Conservation (phyloP, 2,113 vertebrate genomes). For the Tenebrosternarchus preto region DNA sequence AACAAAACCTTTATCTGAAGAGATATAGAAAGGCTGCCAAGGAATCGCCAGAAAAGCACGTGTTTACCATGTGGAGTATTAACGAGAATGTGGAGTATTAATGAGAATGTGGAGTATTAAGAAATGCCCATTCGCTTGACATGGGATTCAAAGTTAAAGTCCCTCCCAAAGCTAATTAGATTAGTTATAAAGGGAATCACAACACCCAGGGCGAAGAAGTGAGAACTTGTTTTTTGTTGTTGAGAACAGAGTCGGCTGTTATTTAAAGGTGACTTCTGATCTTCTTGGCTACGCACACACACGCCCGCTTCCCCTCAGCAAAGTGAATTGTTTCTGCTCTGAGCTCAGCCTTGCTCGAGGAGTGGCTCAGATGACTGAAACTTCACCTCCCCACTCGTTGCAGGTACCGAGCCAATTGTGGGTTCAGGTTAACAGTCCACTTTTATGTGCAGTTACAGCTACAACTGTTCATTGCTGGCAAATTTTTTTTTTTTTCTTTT, state of each 20-base stretch:
- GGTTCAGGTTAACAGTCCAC: background rate
- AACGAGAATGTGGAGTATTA: background rate
- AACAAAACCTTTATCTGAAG: background rate
- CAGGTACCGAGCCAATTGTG: conserved; percentile 5
- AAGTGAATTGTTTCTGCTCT: conserved; percentile 12
- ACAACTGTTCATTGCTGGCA: background rate
- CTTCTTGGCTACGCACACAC: background rate
- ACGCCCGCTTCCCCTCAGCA: background rate
- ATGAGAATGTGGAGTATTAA: background rate
- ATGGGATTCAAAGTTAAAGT: background rate
- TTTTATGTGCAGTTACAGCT: conserved; percentile 11
- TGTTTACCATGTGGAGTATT: background rate
- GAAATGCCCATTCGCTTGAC: no score
- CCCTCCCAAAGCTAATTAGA: conserved; percentile 9
- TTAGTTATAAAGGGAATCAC: background rate
- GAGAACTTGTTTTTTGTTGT: background rate
- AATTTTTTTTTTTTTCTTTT: background rate
- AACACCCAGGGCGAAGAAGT: background rate
- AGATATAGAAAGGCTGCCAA: background rate
- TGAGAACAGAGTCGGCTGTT: background rate
- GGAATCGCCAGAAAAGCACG: background rate
- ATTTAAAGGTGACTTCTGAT: conserved; percentile 16
- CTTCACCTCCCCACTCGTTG: conserved; percentile 26
- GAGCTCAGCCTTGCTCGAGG: conserved; percentile 2
- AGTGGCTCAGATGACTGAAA: conserved; percentile 33